A percentile compares a stretch with the other conserved stretches of the same genome.
phyloP scores from a whole-genome alignment of 2,797 vertebrate genomes.

The Streptopelia turtur region DNA sequence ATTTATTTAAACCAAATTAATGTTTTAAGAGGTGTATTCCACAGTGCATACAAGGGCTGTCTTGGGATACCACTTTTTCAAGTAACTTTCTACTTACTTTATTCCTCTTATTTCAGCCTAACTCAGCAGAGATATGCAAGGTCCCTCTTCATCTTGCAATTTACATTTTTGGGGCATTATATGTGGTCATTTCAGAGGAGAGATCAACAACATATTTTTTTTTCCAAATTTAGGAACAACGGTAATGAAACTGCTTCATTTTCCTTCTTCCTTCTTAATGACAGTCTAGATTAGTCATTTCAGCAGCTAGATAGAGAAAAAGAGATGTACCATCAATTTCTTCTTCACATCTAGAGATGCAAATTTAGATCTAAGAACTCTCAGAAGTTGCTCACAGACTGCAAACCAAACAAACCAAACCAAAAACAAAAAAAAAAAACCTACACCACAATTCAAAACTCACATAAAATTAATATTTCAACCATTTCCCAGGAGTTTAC shows the following conservation, averaged over 20 bases:
- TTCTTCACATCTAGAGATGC: background rate
- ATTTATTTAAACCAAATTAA: background rate
- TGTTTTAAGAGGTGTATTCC: background rate
- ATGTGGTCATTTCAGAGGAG: background rate
- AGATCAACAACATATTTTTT: background rate
- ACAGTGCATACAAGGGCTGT: background rate
- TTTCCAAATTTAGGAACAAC: background rate
- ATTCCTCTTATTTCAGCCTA: background rate
- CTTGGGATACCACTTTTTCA: background rate
- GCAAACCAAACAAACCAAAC: background rate
- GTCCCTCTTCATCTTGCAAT: background rate
- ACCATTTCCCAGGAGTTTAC: background rate
- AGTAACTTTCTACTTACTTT: background rate
- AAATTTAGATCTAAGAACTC: background rate
- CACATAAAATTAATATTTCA: background rate
- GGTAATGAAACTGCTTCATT: background rate
- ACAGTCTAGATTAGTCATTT: background rate
- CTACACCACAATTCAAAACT: too few relatives aligned
- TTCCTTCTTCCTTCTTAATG: background rate
- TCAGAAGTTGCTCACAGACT: background rate
- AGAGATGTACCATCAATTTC: fast-evolving
- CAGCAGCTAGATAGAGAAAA: background rate
- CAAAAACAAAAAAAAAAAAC: too few relatives aligned
- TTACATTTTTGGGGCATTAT: background rate
- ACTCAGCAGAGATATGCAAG: background rate